phyloP scores from a whole-genome alignment of 2,113 vertebrate species.

The Lasiurus cinereus region DNA sequence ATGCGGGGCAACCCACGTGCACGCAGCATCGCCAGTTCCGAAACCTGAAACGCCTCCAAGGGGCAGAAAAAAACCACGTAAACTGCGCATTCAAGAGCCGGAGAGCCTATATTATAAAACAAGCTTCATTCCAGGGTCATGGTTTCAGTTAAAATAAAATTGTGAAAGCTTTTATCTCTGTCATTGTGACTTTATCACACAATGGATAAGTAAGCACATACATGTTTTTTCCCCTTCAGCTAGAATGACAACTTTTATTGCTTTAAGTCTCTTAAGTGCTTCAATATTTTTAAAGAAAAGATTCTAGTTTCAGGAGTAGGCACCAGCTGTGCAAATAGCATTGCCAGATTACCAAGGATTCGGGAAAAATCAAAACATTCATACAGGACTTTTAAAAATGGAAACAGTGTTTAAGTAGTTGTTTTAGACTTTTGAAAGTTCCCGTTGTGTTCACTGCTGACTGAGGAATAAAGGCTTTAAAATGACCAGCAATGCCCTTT shows the following conservation, averaged over 20 bases:
- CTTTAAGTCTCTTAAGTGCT: not conserved
- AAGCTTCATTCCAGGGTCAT: constrained; percentile 35
- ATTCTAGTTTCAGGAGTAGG: not conserved
- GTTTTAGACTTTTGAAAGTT: not conserved
- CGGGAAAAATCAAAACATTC: not conserved
- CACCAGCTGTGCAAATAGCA: not conserved
- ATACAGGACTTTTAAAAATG: constrained; percentile 3
- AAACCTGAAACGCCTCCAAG: not conserved
- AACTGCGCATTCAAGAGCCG: not conserved
- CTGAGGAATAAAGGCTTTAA: not conserved
- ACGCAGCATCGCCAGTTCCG: accelerated
- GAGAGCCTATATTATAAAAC: constrained; percentile 35
- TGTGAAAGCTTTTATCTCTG: not conserved
- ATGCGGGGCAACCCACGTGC: accelerated
- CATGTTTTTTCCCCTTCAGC: not conserved
- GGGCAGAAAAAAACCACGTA: not conserved
- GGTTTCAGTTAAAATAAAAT: constrained; percentile 8
- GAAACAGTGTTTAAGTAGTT: not conserved
- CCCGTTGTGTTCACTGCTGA: not conserved
- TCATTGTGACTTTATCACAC: not conserved
- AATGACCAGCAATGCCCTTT: not conserved
- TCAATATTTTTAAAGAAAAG: constrained; percentile 1
- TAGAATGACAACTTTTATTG: not conserved
- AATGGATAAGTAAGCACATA: accelerated
- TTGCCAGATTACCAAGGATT: constrained; percentile 60